Percentiles rank a stretch among this genome's conserved stretches.
These are phyloP conservation scores for Okamejei kenojei DNA, from an alignment of 2,797 vertebrate genomes.

Conservation along the genomic window DNA sequence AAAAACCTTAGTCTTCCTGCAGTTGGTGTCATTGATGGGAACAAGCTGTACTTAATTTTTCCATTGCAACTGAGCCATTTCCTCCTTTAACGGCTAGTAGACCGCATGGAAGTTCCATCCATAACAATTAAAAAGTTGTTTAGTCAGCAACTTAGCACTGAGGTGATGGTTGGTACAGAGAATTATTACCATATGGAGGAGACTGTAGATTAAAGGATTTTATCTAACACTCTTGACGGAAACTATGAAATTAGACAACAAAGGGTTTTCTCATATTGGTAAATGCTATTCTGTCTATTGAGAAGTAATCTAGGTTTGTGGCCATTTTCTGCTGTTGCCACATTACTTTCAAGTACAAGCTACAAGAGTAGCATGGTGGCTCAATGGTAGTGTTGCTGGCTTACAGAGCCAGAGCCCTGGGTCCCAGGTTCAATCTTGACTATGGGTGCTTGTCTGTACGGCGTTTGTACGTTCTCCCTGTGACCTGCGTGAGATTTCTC, in stretches of 20 bases:
- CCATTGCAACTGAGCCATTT: neutral
- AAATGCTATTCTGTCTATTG: neutral
- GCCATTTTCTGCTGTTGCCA: neutral
- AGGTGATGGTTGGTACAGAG: neutral
- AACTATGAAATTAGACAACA: neutral
- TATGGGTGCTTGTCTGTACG: too few relatives aligned
- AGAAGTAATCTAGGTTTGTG: neutral
- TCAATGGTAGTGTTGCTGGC: too few relatives aligned
- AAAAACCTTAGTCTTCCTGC: neutral
- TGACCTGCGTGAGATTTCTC: too few relatives aligned
- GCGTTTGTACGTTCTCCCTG: too few relatives aligned
- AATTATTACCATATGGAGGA: neutral
- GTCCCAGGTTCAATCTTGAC: too few relatives aligned
- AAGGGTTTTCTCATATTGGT: neutral
- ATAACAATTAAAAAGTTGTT: neutral
- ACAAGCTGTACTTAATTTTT: neutral
- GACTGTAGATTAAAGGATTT: neutral
- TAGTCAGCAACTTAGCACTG: neutral
- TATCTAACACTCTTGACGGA: neutral
- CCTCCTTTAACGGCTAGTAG: neutral
- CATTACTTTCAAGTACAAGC: too few relatives aligned
- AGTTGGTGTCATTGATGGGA: neutral
- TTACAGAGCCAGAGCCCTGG: too few relatives aligned
- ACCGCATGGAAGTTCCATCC: too few relatives aligned
- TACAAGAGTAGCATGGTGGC: too few relatives aligned